phyloP scores from a whole-genome alignment of 2,888 invertebrate genomes.

The Andrena praecox region DNA sequence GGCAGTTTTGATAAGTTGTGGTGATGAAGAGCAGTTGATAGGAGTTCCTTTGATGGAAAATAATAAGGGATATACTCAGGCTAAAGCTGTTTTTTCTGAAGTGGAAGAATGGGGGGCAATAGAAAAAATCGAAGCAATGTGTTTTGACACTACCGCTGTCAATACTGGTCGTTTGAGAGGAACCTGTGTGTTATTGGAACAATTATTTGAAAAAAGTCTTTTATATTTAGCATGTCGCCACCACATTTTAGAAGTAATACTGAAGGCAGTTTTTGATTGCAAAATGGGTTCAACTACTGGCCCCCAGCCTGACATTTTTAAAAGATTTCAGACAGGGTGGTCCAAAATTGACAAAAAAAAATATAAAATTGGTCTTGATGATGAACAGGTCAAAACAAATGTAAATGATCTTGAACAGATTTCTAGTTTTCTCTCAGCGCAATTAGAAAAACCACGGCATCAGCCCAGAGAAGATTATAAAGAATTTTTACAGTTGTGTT shows the following conservation, averaged over 20 bases:
- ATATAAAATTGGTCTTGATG: constrained; percentile 1
- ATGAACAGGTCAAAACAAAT: constrained; percentile 1
- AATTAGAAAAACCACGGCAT: constrained; percentile 3
- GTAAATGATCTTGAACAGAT: constrained; percentile 1
- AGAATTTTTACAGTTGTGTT: constrained; percentile 5
- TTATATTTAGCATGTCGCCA: background rate
- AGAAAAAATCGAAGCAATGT: background rate
- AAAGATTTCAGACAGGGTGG: constrained; percentile 1
- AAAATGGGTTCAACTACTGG: constrained; percentile 3
- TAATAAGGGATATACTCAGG: background rate
- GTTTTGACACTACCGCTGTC: background rate
- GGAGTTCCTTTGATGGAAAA: background rate
- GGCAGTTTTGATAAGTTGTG: background rate
- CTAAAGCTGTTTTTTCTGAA: background rate
- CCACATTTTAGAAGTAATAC: background rate
- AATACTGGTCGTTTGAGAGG: background rate
- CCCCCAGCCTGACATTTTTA: constrained; percentile 3
- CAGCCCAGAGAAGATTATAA: constrained; percentile 5
- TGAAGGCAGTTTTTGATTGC: constrained; percentile 3
- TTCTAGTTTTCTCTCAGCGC: constrained; percentile 1
- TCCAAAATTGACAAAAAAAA: constrained; percentile 3
- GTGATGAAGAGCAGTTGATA: background rate
- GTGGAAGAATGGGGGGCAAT: background rate
- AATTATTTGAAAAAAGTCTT: background rate
- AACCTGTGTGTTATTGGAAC: background rate